Evolutionary conservation across 2,113 vertebrate species (phyloP).

Genomic region (Hyaena hyaena): DNA sequence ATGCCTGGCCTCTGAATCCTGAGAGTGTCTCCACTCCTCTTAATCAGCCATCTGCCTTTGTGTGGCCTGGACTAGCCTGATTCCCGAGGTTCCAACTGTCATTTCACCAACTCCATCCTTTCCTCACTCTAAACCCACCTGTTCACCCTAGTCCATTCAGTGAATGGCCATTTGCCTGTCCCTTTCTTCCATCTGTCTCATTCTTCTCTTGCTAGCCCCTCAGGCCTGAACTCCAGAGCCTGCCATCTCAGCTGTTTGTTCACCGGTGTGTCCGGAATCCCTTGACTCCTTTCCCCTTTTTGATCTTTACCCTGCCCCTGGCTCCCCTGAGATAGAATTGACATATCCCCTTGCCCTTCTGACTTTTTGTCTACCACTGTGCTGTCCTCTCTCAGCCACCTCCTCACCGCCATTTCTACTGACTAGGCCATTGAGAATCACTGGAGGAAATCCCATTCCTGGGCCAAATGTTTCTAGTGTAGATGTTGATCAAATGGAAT

Average conservation of each 20-base stretch:
- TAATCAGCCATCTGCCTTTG: not conserved
- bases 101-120: not conserved
- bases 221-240: not conserved
- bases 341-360: not conserved
- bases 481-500: not conserved
- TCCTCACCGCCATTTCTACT: not conserved
- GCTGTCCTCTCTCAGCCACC: not conserved
- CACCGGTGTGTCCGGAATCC: not conserved
- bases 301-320: too few species aligned
- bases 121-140: not conserved
- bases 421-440: not conserved
- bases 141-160: not conserved
- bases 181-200: not conserved
- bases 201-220: not conserved
- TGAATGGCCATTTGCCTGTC: not conserved
- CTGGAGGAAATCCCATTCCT: not conserved
- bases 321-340: not conserved
- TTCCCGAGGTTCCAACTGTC: not conserved
- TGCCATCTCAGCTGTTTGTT: not conserved
- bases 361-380: not conserved
- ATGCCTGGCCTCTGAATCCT: not conserved
- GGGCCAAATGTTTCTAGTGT: not conserved
- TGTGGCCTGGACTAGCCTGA: not conserved
- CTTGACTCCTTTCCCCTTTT: not conserved
- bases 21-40: not conserved